Conservation (phyloP, 2,113 vertebrate genomes). For the Micromys minutus region DNA sequence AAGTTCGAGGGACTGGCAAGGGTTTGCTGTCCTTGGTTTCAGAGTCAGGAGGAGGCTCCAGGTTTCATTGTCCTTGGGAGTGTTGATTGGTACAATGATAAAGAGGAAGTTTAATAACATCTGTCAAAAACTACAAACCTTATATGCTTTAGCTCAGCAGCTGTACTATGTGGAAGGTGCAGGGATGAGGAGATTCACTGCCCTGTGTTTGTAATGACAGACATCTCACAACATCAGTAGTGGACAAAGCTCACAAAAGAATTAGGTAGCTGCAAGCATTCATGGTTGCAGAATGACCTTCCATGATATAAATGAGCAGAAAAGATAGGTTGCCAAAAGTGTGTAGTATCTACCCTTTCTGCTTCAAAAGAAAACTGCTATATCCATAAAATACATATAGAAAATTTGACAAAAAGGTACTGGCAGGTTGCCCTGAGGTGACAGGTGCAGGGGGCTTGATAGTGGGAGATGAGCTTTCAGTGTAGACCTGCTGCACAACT, state of each 20-base stretch:
- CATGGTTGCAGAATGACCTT: neutral
- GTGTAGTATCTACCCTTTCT: neutral
- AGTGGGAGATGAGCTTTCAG: neutral
- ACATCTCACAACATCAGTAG: neutral
- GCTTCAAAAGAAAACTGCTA: neutral
- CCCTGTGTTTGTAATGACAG: neutral
- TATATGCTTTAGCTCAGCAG: neutral
- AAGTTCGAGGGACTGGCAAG: neutral
- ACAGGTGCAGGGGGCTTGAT: neutral
- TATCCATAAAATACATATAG: neutral
- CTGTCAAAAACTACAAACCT: neutral
- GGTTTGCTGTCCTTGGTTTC: neutral
- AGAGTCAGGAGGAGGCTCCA: neutral
- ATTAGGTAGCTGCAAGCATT: neutral
- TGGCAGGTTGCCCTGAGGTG: neutral
- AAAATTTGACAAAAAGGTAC: neutral
- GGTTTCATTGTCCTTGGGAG: neutral
- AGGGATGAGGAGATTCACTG: accelerated
- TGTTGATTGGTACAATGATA: neutral
- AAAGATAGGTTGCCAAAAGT: neutral
- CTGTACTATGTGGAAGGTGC: neutral
- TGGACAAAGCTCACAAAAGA: neutral
- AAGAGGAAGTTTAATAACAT: neutral
- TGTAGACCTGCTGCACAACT: neutral
- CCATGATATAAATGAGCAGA: neutral